Conservation (phyloP, 2,797 vertebrate genomes). For the Hipposideros larvatus region DNA sequence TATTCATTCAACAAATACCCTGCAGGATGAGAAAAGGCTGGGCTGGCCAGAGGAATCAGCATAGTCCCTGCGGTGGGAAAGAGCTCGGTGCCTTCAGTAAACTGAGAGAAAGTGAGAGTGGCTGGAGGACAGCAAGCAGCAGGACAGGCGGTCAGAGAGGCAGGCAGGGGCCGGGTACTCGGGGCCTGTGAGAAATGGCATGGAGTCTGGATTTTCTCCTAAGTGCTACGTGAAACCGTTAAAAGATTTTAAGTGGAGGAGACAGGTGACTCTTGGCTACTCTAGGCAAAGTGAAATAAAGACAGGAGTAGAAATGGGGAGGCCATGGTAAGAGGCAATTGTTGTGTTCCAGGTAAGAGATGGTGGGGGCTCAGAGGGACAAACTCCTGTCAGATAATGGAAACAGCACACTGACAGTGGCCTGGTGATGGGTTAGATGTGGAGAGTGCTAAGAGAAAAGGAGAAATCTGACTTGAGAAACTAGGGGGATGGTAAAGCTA, state of each 20-base stretch:
- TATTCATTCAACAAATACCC: constrained; percentile 39
- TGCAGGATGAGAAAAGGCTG: background rate
- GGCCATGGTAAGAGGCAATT: background rate
- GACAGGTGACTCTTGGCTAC: background rate
- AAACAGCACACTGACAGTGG: background rate
- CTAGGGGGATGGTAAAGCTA: background rate
- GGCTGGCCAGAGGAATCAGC: background rate
- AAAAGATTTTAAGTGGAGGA: background rate
- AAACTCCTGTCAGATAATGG: rapidly evolving
- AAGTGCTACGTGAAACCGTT: background rate
- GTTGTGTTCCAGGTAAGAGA: background rate
- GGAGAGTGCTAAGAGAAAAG: background rate
- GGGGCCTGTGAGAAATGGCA: background rate
- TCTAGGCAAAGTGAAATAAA: background rate
- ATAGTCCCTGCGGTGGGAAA: background rate
- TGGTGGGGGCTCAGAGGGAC: background rate
- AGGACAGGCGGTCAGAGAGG: background rate
- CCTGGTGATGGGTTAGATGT: too few relatives aligned
- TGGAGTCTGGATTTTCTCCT: background rate
- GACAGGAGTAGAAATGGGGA: background rate
- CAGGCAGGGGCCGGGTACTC: background rate
- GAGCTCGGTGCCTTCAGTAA: background rate
- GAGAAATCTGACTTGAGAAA: background rate
- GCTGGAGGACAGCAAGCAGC: background rate
- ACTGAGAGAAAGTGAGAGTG: background rate